Evolutionary conservation across 2,888 invertebrate genomes (phyloP).

Genomic region (Ormyrus rosae): DNA sequence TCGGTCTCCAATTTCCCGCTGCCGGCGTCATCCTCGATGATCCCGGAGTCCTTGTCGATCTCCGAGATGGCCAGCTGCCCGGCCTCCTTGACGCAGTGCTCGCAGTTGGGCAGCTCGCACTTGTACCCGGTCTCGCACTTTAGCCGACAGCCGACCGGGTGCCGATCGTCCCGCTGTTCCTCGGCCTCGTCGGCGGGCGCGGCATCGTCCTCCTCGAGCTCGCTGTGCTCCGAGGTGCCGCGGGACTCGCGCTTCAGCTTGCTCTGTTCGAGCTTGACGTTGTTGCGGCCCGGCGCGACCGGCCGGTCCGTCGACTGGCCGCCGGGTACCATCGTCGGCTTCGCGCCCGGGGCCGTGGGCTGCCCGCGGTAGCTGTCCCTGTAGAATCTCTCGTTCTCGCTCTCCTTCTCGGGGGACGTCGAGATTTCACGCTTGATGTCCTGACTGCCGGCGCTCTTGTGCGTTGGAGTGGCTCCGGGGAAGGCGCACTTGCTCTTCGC

Average conservation of each 20-base stretch:
- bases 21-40: conserved; percentile 63
- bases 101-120: conserved; percentile 73
- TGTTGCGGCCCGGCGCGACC: conserved; percentile 56
- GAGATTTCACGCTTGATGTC: too few relatives aligned
- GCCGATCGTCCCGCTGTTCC: neutral
- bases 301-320: too few relatives aligned
- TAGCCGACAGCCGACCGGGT: conserved; percentile 66
- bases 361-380: too few relatives aligned
- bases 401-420: too few relatives aligned
- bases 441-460: too few relatives aligned
- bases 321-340: too few relatives aligned
- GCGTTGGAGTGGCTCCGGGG: too few relatives aligned
- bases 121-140: conserved; percentile 73
- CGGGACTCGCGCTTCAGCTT: conserved; percentile 74
- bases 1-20: conserved; percentile 72
- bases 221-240: conserved; percentile 54
- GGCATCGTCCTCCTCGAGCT: conserved; percentile 33
- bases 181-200: neutral
- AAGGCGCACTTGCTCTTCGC: too few relatives aligned
- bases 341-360: too few relatives aligned
- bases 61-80: conserved; percentile 71
- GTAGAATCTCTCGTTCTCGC: too few relatives aligned
- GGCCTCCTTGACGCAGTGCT: conserved; percentile 72
- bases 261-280: conserved; percentile 72
- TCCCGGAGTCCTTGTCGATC: conserved; percentile 71